Conservation (phyloP, 2,888 invertebrate genomes). For the Ceramica pisi region DNA sequence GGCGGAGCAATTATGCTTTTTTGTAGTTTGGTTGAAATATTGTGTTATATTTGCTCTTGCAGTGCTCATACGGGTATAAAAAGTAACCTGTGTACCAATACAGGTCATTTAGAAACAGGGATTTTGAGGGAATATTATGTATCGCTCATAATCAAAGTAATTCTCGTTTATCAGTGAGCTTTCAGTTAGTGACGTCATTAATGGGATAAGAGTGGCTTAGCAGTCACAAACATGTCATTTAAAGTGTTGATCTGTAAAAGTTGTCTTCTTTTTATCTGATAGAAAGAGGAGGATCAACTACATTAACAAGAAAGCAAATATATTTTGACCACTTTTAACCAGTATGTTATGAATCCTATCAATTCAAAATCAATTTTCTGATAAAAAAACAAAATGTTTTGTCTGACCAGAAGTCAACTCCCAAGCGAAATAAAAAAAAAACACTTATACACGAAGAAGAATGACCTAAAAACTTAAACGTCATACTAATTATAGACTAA, state of each 20-base stretch:
- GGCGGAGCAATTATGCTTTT: neutral
- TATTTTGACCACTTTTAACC: too few relatives aligned
- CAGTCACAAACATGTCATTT: neutral
- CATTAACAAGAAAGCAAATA: too few relatives aligned
- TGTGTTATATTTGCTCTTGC: neutral
- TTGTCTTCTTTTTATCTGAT: too few relatives aligned
- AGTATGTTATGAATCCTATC: neutral
- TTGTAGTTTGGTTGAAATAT: neutral
- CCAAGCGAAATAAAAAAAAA: neutral
- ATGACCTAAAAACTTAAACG: slow-evolving; percentile 14
- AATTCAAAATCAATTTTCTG: too few relatives aligned
- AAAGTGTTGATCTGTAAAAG: neutral
- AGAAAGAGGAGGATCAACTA: too few relatives aligned
- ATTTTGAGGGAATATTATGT: neutral
- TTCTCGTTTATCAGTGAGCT: neutral
- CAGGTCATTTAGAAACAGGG: neutral
- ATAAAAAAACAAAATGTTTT: too few relatives aligned
- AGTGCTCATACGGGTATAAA: too few relatives aligned
- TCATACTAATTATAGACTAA: slow-evolving; percentile 43
- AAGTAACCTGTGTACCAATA: too few relatives aligned
- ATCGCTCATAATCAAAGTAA: neutral
- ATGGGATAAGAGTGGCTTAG: neutral
- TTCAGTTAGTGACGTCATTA: neutral
- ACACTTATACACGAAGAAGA: neutral
- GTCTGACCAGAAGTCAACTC: too few relatives aligned